Evolutionary conservation across 2,888 invertebrate species (phyloP).

Genomic region (Mimumesa dahlbomi): DNA sequence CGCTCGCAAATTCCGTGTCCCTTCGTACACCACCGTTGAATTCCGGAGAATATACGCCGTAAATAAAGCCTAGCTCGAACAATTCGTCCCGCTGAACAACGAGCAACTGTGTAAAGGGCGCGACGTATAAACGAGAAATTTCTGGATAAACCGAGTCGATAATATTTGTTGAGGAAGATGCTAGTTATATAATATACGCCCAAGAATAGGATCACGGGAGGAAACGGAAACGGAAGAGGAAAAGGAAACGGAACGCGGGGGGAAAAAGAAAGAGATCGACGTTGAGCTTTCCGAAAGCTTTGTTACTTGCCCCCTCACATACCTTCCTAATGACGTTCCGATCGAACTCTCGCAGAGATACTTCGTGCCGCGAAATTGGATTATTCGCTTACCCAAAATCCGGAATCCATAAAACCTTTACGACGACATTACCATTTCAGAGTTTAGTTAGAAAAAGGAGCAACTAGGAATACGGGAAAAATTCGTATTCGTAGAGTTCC

Average conservation of each 20-base stretch:
- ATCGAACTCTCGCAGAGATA: neutral
- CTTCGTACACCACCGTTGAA: no score
- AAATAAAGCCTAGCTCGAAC: no score
- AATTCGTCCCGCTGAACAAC: no score
- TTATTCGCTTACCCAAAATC: slow-evolving; percentile 24
- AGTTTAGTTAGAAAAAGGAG: neutral
- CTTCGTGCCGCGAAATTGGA: slow-evolving; percentile 14
- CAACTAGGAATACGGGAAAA: neutral
- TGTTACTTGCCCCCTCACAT: neutral
- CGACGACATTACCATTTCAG: neutral
- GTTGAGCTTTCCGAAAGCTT: neutral
- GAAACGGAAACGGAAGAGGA: neutral
- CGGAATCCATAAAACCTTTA: slow-evolving; percentile 16
- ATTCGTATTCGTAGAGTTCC: neutral
- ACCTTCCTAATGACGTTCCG: neutral
- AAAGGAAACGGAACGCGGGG: no score
- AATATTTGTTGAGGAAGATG: no score
- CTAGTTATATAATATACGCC: no score
- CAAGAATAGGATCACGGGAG: no score
- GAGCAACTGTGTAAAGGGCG: no score
- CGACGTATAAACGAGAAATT: no score
- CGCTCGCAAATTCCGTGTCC: no score
- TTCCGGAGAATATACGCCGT: no score
- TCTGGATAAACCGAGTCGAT: no score
- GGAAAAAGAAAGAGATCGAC: neutral